Evolutionary conservation across 2,888 invertebrate species (phyloP).

Genomic region (Cheilosia impressa): DNA sequence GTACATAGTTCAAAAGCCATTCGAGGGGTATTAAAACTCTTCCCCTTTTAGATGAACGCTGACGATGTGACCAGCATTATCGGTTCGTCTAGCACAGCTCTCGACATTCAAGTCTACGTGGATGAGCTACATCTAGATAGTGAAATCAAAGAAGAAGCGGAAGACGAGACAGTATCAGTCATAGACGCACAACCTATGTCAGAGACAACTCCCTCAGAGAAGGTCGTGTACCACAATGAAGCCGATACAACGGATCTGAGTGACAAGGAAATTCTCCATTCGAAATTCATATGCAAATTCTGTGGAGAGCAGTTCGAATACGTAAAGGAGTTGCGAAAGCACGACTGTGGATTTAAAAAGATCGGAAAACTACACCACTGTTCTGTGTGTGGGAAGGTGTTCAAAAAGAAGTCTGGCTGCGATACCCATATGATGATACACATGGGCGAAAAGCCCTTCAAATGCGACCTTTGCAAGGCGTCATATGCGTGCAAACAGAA

Average conservation of each 20-base stretch:
- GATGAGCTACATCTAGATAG: background rate
- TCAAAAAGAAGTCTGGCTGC: constrained; percentile 69
- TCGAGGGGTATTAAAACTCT: too few relatives aligned
- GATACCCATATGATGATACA: constrained; percentile 69
- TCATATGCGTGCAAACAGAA: constrained; percentile 70
- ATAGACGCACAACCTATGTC: background rate
- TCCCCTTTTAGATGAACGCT: constrained; percentile 2
- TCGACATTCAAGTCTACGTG: constrained; percentile 17
- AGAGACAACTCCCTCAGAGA: background rate
- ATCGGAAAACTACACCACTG: constrained; percentile 55
- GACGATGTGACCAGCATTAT: constrained; percentile 2
- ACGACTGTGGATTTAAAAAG: constrained; percentile 49
- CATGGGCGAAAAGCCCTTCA: constrained; percentile 68
- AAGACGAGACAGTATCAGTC: background rate
- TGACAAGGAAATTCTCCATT: constrained; percentile 52
- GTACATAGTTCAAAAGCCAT: background rate
- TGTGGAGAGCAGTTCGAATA: constrained; percentile 65
- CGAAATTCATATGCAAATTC: constrained; percentile 58
- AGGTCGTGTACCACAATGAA: background rate
- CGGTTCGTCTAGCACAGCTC: background rate
- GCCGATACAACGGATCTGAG: constrained; percentile 19
- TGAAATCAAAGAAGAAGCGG: background rate
- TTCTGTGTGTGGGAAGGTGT: constrained; percentile 59
- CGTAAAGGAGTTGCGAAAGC: constrained; percentile 39
- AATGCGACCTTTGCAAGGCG: constrained; percentile 67